Base-by-base conservation (phyloP, 2,888 invertebrate species). In the Sialis lutaria region DNA sequence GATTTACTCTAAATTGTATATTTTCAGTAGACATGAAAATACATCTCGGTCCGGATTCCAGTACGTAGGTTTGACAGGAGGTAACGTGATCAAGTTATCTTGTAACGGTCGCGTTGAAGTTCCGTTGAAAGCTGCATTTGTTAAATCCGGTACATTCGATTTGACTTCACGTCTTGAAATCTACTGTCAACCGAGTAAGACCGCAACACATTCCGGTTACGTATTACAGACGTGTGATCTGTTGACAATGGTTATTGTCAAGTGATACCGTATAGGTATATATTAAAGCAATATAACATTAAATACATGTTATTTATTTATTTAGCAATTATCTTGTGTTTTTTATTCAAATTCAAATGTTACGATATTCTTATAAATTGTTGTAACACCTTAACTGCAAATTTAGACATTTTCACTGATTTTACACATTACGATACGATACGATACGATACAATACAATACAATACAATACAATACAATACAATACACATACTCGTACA, bases 61-160 rank as follows among this genome's bases (percentile, higher is more conserved):
- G 44, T 67, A 64, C 64, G 53, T 64, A 22, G 59, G 63, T 37
- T 37, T 10, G 40, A 57, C 57, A 41, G 60, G 60, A 43, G 61
- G 59, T 51, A 57, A 59, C 30, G 53, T 59, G 31, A 57, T 54
- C 52, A 55, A 50, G 13, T 49, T 66, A 33, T 53, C 58, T 39
- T 62, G 65, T 2, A 55, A 64, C 42, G 57, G 60, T 40, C 59
- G 64, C 1, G 56, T 57, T 46, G 52, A 54, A 22, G 51, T 65
- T 6, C 50, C 55, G 45, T 55, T 65, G 22, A 67, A 74, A 47
- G 77, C 75, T 12, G 67, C 76, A 50, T 67, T 78, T 53, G 70
- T 77, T 31, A 65, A 71, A 35, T 75, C 81, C 33, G 82, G 82
- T 49, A 75, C 79, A 6, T 82, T 77, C 61, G 73, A 79, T 54